Evolutionary conservation across 2,113 vertebrate species (phyloP).

Genomic region (Gadus macrocephalus): DNA sequence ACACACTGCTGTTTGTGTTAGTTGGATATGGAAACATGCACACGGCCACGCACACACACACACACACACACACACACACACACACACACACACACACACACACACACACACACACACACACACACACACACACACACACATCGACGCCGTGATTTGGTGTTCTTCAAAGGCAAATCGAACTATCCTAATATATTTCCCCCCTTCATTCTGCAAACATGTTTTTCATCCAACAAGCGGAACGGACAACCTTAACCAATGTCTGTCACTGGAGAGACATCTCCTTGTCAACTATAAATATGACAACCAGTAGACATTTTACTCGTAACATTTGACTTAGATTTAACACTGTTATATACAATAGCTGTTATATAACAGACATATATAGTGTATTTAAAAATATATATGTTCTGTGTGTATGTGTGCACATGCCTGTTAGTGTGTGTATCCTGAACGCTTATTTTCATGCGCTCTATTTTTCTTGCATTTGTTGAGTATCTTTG

Average conservation of each 20-base stretch:
- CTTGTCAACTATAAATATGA: constrained; percentile 3
- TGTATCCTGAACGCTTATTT: neutral
- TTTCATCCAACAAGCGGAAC: neutral
- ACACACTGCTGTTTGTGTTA: constrained; percentile 19
- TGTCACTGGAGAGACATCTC: neutral
- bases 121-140: constrained; percentile 18
- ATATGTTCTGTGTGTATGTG: constrained; percentile 1
- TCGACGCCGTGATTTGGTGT: neutral
- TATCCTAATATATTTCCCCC: neutral
- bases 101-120: neutral
- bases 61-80: no score
- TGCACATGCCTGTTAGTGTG: neutral
- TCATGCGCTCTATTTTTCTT: neutral
- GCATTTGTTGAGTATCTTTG: neutral
- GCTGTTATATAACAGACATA: neutral
- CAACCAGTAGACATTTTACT: neutral
- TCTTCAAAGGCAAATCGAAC: no score
- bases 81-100: constrained; percentile 11
- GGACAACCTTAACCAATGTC: constrained; percentile 4
- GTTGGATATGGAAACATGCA: neutral
- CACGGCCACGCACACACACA: no score
- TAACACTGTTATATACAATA: neutral
- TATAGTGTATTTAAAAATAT: neutral
- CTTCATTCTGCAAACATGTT: neutral
- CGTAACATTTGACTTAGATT: neutral